Evolutionary conservation across 2,888 invertebrate genomes (phyloP).

Genomic region (Heliconius sara): DNA sequence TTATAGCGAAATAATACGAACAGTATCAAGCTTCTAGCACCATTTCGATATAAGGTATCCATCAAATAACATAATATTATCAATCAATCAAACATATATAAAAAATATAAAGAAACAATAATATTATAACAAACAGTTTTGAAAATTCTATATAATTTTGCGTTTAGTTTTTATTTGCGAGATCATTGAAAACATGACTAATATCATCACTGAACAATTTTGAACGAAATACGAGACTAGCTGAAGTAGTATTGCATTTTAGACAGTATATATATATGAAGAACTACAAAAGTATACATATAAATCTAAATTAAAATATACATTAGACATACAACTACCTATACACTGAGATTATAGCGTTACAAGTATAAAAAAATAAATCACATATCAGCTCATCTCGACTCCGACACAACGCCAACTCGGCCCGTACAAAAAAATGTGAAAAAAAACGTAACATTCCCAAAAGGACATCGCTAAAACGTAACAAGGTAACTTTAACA

Average conservation of each 20-base stretch:
- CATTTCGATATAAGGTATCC: constrained; percentile 80
- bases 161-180: constrained; percentile 34
- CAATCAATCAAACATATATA: constrained; percentile 73
- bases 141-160: constrained; percentile 51
- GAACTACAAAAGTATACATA: constrained; percentile 67
- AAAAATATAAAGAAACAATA: constrained; percentile 62
- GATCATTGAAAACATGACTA: constrained; percentile 59
- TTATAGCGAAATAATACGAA: constrained; percentile 70
- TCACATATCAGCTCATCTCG: constrained; percentile 70
- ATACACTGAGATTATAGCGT: constrained; percentile 75
- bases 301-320: constrained; percentile 66
- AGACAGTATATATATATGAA: constrained; percentile 58
- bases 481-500: constrained; percentile 77
- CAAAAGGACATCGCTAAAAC: constrained; percentile 56
- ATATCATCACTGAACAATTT: constrained; percentile 69
- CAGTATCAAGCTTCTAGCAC: constrained; percentile 81
- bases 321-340: constrained; percentile 65
- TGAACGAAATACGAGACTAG: constrained; percentile 74
- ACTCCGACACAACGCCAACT: constrained; percentile 34
- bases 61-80: constrained; percentile 78
- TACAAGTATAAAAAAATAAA: constrained; percentile 73
- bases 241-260: constrained; percentile 72
- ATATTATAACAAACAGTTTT: constrained; percentile 65
- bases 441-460: constrained; percentile 56
- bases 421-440: constrained; percentile 36